These are phyloP conservation scores for Parazoanthus swiftii DNA, from an alignment of 92 coral and sea anemone species.

Conservation along the genomic window DNA sequence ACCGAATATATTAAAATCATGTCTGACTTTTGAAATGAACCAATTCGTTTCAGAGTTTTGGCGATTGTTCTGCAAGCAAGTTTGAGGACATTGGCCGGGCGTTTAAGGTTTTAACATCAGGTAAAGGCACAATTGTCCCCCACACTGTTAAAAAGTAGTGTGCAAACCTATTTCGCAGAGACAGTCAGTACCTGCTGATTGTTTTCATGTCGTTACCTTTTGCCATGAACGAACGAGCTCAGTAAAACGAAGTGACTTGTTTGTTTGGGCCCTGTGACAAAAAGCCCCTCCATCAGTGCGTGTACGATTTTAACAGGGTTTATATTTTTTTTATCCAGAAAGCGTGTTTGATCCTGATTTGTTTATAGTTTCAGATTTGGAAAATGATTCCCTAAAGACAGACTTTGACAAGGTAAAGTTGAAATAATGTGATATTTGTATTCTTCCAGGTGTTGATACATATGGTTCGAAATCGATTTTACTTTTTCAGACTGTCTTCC, in stretches of 20 bases:
- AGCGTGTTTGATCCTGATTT: slow-evolving; percentile 1
- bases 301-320: neutral
- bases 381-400: slow-evolving; percentile 49
- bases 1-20: slow-evolving; percentile 6
- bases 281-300: neutral
- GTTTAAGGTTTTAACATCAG: slow-evolving; percentile 70
- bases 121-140: slow-evolving; percentile 43
- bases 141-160: neutral
- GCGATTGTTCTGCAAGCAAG: slow-evolving; percentile 72
- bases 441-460: neutral
- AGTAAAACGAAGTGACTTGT: neutral
- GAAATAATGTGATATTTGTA: neutral
- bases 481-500: slow-evolving; percentile 13
- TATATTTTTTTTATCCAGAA: neutral
- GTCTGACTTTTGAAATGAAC: slow-evolving; percentile 13
- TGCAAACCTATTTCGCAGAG: neutral
- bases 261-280: neutral
- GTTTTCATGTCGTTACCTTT: slow-evolving; percentile 12
- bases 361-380: slow-evolving; percentile 50
- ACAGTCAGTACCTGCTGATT: neutral
- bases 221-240: neutral
- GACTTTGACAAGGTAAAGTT: slow-evolving; percentile 61
- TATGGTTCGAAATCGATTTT: slow-evolving; percentile 14
- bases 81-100: slow-evolving; percentile 87
- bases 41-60: slow-evolving; percentile 66